A percentile compares a stretch with the other conserved stretches of the same genome.
Conservation (phyloP, 2,888 invertebrate genomes). For the Lymantria dispar region DNA sequence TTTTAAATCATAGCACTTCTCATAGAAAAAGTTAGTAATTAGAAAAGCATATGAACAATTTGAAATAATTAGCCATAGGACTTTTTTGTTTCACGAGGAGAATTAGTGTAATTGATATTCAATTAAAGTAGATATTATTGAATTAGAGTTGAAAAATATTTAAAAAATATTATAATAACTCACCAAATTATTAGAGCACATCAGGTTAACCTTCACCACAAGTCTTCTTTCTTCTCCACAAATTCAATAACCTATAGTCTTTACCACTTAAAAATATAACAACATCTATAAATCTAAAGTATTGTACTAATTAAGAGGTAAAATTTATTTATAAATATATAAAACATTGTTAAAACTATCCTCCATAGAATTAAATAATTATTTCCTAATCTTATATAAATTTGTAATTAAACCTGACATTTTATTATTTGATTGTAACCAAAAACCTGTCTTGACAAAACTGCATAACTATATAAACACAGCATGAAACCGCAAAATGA, state of each 20-base stretch:
- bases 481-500: constrained; percentile 19
- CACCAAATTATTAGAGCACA: constrained; percentile 13
- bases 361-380: not conserved
- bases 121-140: too few species aligned
- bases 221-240: constrained; percentile 6
- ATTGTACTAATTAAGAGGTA: too few species aligned
- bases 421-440: constrained; percentile 18
- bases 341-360: not conserved
- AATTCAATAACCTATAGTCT: constrained; percentile 22
- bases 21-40: not conserved
- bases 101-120: too few species aligned
- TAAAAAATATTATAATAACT: constrained; percentile 11
- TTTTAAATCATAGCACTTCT: too few species aligned
- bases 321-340: too few species aligned
- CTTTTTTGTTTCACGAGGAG: too few species aligned
- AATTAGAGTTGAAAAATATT: not conserved
- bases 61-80: too few species aligned
- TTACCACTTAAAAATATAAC: constrained; percentile 27
- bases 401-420: constrained; percentile 2
- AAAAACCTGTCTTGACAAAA: constrained; percentile 56
- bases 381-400: not conserved
- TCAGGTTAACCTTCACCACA: not conserved
- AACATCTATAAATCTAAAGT: constrained; percentile 5
- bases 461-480: constrained; percentile 29
- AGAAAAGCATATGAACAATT: too few species aligned